A percentile compares a stretch with the other conserved stretches of the same genome.
These are phyloP conservation scores for Ochotona curzoniae DNA, from an alignment of 2,113 vertebrate species.

Conservation along the genomic window DNA sequence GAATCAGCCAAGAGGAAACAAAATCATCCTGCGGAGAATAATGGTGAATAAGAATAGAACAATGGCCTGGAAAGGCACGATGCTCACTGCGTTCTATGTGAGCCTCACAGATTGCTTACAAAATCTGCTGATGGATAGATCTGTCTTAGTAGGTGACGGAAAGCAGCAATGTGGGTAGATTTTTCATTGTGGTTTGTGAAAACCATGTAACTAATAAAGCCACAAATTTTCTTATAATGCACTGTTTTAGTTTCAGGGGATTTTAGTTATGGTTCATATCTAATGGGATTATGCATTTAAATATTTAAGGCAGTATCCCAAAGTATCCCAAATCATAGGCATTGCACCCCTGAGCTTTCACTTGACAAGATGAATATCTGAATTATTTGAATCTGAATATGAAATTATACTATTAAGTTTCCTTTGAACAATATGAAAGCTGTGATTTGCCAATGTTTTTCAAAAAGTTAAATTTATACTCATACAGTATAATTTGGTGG, in stretches of 20 bases:
- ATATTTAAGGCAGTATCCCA: neutral
- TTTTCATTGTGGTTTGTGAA: conserved; percentile 13
- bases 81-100: neutral
- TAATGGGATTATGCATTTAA: neutral
- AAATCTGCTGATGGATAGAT: neutral
- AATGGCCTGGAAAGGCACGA: neutral
- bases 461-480: conserved; percentile 3
- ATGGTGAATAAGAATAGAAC: neutral
- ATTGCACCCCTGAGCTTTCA: conserved; percentile 6
- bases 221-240: conserved; percentile 25
- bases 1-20: neutral
- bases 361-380: neutral
- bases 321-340: neutral
- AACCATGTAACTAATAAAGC: neutral
- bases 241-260: conserved; percentile 15
- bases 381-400: conserved; percentile 18
- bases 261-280: neutral
- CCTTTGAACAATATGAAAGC: conserved; percentile 28
- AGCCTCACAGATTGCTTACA: neutral
- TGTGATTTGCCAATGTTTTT: conserved; percentile 29
- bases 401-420: neutral
- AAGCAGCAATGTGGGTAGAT: neutral
- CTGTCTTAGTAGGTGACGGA: neutral
- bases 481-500: neutral
- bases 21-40: neutral